These are phyloP conservation scores for Sarcophaga variegata DNA, from an alignment of 2,888 invertebrate genomes.

Conservation along the genomic window DNA sequence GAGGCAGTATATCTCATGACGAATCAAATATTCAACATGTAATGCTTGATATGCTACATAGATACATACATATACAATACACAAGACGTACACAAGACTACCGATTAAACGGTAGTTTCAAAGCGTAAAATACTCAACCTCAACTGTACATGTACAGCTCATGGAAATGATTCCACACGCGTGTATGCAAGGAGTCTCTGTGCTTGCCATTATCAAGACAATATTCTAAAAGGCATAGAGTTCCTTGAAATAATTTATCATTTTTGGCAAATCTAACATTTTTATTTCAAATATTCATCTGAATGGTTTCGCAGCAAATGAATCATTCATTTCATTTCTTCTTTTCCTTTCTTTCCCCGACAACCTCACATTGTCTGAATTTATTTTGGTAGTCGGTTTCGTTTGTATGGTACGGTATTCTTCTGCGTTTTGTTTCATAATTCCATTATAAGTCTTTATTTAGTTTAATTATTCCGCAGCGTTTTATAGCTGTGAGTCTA, in stretches of 20 bases:
- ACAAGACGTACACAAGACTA: no score
- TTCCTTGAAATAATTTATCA: not conserved
- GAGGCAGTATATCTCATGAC: constrained; percentile 25
- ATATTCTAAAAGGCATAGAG: not conserved
- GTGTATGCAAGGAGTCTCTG: not conserved
- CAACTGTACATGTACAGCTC: not conserved
- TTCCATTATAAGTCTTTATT: not conserved
- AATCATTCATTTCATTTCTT: not conserved
- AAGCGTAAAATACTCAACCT: not conserved
- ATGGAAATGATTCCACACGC: not conserved
- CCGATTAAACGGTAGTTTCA: not conserved
- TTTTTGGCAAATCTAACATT: not conserved
- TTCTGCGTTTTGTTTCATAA: not conserved
- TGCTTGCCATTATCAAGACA: not conserved
- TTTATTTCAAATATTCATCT: not conserved
- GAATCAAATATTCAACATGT: constrained; percentile 20
- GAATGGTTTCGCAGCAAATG: not conserved
- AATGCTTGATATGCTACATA: not conserved
- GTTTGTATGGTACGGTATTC: no score
- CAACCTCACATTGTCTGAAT: not conserved
- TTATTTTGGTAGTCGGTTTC: not conserved
- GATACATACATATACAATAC: no score
- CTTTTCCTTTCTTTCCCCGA: not conserved
- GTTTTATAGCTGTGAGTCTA: constrained; percentile 16
- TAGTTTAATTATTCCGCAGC: constrained; percentile 48